Evolutionary conservation across 2,888 invertebrate genomes (phyloP).

Genomic region (Epistrophella euchroma): DNA sequence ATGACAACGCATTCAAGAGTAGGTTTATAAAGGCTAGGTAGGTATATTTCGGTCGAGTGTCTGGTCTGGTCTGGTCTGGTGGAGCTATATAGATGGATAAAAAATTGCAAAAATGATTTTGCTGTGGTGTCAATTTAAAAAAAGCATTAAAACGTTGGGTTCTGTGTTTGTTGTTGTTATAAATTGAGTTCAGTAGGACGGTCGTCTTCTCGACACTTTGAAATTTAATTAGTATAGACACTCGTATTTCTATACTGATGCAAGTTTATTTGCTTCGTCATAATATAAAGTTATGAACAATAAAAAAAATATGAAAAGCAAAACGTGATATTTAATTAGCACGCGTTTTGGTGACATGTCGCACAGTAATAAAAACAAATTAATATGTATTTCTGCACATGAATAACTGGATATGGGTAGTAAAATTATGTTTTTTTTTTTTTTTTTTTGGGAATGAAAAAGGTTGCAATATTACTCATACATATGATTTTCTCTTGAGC

Average conservation of each 20-base stretch:
- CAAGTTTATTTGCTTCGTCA: constrained; percentile 54
- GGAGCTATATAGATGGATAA: background rate
- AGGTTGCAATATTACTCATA: background rate
- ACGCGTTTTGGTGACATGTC: constrained; percentile 54
- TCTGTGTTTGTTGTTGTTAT: too few relatives aligned
- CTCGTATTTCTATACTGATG: background rate
- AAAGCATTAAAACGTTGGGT: constrained; percentile 4
- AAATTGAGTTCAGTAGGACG: constrained; percentile 63
- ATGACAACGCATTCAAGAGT: constrained; percentile 38
- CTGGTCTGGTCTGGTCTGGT: background rate
- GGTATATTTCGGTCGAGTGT: constrained; percentile 9
- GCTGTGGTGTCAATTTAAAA: constrained; percentile 26
- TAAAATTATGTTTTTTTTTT: constrained; percentile 13
- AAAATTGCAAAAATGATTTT: constrained; percentile 31
- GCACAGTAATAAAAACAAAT: constrained; percentile 10
- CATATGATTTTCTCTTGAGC: background rate
- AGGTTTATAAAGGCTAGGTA: background rate
- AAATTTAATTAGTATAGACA: constrained; percentile 53
- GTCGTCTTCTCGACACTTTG: constrained; percentile 46
- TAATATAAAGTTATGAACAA: constrained; percentile 26
- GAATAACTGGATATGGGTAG: constrained; percentile 12
- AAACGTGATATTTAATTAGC: constrained; percentile 52
- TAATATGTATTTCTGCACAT: background rate
- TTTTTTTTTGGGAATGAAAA: background rate
- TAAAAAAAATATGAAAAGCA: constrained; percentile 34